A percentile compares a stretch with the other conserved stretches of the same genome.
phyloP scores from a whole-genome alignment of 2,797 vertebrate genomes.

The Hippopotamyrus pictus region DNA sequence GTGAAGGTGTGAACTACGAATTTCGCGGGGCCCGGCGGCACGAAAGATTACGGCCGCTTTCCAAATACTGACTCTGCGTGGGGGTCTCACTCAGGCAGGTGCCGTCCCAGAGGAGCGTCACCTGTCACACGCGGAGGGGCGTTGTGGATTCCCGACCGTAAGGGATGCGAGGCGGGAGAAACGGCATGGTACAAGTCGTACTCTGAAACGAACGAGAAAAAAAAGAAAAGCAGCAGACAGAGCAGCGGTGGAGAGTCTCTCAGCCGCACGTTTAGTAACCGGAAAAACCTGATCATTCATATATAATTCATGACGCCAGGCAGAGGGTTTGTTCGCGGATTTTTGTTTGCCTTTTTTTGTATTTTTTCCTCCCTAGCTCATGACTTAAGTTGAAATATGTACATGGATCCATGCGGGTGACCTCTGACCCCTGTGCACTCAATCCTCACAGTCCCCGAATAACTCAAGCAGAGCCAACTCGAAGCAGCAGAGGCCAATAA shows the following conservation, averaged over 20 bases:
- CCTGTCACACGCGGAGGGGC: neutral
- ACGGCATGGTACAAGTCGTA: neutral
- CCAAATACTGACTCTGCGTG: neutral
- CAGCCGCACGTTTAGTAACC: neutral
- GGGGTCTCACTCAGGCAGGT: neutral
- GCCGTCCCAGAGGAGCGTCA: neutral
- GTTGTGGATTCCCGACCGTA: neutral
- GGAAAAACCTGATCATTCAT: conserved; percentile 3
- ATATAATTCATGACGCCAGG: neutral
- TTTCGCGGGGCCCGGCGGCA: neutral
- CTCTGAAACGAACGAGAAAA: neutral
- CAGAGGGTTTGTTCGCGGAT: neutral
- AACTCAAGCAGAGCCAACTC: conserved; percentile 41
- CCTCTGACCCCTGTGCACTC: conserved; percentile 38
- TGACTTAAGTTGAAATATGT: conserved; percentile 33
- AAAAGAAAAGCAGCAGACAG: neutral
- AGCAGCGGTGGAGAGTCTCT: neutral
- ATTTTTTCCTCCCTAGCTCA: neutral
- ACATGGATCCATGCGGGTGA: conserved; percentile 37
- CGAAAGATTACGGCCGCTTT: neutral
- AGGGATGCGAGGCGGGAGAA: neutral
- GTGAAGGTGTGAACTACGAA: neutral
- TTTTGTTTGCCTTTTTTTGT: conserved; percentile 2
- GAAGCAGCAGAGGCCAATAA: conserved; percentile 43
- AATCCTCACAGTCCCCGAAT: conserved; percentile 39